Evolutionary conservation across 2,888 invertebrate genomes (phyloP), one percentile per base, ranked within the genome.

Genomic region (Eretmocerus hayati): DNA sequence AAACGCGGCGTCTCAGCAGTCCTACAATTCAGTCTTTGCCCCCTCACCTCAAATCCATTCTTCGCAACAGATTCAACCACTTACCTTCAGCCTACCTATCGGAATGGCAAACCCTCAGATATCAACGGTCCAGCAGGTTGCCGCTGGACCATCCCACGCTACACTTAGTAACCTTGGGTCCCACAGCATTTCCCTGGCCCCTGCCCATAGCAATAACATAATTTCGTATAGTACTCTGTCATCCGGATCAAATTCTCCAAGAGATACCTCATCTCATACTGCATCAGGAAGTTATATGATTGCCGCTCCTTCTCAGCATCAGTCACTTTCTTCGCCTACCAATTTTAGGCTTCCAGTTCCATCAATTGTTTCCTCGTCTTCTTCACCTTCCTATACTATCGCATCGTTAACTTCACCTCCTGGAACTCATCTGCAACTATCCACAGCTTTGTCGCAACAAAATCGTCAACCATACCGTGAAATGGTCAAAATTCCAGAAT

Each of bases 241-340:
- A 16, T 22, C 39, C 2, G 4, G 11, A 2, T 23, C 15, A 6
- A 16, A n/a, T 39, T 41, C 19, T 35, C 23, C n/a, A 11, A 52
- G 32, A 22, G 46, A 42, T 11, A n/a, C 55, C 15, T 53, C 65
- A 6, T 58, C 62, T 1, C 62, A 62, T 15, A 20, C 59, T 0
- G 54, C 60, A 5, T 51, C 56, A 11, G 59, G 63, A 9, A 62
- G 64, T n/a, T 53, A 64, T 9, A 26, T 65, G 1, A 50, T 66
- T 13, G 54, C 60, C 3, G 32, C 49, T 16, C 30, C 45, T 5
- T n/a, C 42, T 2, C 51, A 54, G 1, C 49, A 48, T 15, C 49
- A 41, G 35, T 42, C n/a, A n/a, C n/a, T 33, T 35, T 22, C 16
- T 32, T 37, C 23, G 46, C 45, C 56, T 20, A 51, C 59, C 1